Percentiles rank a stretch among this genome's conserved stretches.
Evolutionary conservation across 2,797 vertebrate species (phyloP).

Genomic region (Peromyscus melanophrys): DNA sequence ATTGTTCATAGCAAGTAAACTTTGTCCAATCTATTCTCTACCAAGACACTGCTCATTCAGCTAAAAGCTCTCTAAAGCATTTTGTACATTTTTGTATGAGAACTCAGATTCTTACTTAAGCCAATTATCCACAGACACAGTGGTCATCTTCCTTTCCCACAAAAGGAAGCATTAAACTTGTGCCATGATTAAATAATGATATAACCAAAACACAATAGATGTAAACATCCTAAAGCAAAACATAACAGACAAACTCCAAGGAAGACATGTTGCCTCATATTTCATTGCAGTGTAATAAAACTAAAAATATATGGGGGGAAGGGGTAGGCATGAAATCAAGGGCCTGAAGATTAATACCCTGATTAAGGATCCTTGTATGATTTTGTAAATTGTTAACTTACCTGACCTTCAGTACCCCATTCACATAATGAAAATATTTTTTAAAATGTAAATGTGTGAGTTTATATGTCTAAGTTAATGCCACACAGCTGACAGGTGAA

Average conservation of each 20-base stretch:
- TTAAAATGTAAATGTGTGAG: not conserved
- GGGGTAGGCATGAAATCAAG: not conserved
- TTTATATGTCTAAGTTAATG: not conserved
- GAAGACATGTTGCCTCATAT: not conserved
- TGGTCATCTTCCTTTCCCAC: not conserved
- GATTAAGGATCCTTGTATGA: not conserved
- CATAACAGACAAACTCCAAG: not conserved
- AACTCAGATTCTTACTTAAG: not conserved
- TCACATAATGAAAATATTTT: not conserved
- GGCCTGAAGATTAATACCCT: not conserved
- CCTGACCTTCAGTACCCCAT: not conserved
- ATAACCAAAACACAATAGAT: not conserved
- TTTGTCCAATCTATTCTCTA: not conserved
- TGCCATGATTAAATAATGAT: not conserved
- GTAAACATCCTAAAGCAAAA: not conserved
- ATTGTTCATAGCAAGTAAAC: not conserved
- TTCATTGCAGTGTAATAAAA: not conserved
- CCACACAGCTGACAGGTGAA: not conserved
- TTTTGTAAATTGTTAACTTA: not conserved
- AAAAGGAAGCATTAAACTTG: not conserved
- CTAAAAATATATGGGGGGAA: not conserved
- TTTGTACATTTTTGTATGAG: not conserved
- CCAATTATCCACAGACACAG: too few relatives aligned
- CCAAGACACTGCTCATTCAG: not conserved
- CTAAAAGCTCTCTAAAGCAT: not conserved